Base-by-base conservation (phyloP, 2,113 vertebrate genomes). In the Holacanthus passer region DNA sequence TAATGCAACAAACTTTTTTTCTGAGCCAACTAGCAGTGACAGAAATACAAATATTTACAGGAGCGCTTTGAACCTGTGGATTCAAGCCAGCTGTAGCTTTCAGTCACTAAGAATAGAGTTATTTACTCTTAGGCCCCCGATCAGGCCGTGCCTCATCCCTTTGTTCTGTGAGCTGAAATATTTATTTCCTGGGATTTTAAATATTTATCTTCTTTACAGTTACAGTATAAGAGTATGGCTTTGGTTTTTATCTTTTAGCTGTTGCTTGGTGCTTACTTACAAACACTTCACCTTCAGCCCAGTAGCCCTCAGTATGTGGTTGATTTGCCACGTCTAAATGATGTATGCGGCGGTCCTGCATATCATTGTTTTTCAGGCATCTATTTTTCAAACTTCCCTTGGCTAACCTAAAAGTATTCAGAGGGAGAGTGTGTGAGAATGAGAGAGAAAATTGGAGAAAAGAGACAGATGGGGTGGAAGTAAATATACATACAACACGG, bases 1-100 rank as follows among this genome's bases (percentile, higher is more conserved):
- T 55, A 77, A 69, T 29, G 47, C 67, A 39, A 20, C 58, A 45
- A 86, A 78, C 69, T 72, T 89, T 77, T 72, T 89, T 77, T 71
- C 55, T 60, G 7, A 70, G 29, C 48, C 50, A 82, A 45, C 41
- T 37, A 48, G 19, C 19, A 72, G 41, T 22, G 59, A 66, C 24
- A 68, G 63, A 83, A 80, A 73, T 13, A 43, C 37, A 48, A 35
- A 56, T 56, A 37, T 73, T 64, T 52, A 27, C 19, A 62, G 12
- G n/a, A 64, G 37, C 45, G 70, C 48, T 84, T 60, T 79, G 58
- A 81, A 79, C 70, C 58, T 68, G 45, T 75, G 43, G 32, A 65
- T 87, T 80, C 45, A 69, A 24, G 50, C 73, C 47, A 69, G 71
- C 79, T 22, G 35, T 24, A 53, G 50, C 4, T 31, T 48, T 47